Base-by-base conservation (phyloP, 1,140 invertebrate species). In the Helicoverpa armigera region DNA sequence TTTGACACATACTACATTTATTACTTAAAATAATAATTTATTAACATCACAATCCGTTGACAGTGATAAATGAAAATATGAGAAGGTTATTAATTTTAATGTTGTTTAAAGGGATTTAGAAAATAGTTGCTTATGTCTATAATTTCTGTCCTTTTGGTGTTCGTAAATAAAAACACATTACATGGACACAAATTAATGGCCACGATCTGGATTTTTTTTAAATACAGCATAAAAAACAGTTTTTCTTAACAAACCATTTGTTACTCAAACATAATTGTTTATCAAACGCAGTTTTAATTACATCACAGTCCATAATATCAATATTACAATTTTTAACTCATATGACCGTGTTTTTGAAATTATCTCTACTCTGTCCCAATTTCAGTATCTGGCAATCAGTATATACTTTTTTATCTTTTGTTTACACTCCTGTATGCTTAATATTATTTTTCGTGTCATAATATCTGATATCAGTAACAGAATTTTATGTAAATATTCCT, bases 401-500 rank as follows among this genome's bases (percentile, higher is more conserved):
- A 77, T 35, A 56, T 77, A 43, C n/a, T 65, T 67, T 76, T 18
- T 75, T 65, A 77, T 77, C 61, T 69, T 14, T 12, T 77, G n/a
- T 77, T 67, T 77, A 67, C 67, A 63, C 9, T 65, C 58, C 10
- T 29, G 58, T 60, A n/a, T 29, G 11, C 29, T 16, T 53, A 54
- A 35, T 77, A 76, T 53, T 65, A 76, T 12, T 76, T 65, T 67
- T 14, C 61, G 56, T 75, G 54, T 74, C 72, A 60, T 74, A 74
- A 35, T 58, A 74, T 43, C 35, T 74, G 7, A 72, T 51, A 23
- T 48, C 23, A 16, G n/a, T 56, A n/a, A 56, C 35, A 31, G 35
- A 43, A 9, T 43, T 43, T 43, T 43, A 58, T 35, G 16, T 35
- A 65, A 65, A 65, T 43, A 48, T 65, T 65, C 12, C 35, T 43